Evolutionary conservation across 2,888 invertebrate genomes (phyloP).

Genomic region (Hipparchia sbordonii): DNA sequence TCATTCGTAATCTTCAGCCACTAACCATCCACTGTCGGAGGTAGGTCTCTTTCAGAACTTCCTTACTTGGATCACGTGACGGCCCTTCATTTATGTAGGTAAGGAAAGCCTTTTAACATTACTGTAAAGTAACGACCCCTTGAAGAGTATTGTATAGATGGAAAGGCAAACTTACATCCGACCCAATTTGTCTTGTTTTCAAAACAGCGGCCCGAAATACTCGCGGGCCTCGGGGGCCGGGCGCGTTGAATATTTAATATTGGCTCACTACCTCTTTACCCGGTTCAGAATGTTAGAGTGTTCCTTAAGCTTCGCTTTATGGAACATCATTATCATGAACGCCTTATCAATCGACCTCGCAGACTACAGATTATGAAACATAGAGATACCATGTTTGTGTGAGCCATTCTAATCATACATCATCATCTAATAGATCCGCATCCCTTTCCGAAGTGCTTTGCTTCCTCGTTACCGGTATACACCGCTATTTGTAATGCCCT

Average conservation of each 20-base stretch:
- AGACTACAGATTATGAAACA: too few relatives aligned
- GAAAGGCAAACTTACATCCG: not conserved
- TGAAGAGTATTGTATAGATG: not conserved
- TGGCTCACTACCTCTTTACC: not conserved
- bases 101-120: not conserved
- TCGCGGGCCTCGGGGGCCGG: not conserved
- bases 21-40: too few relatives aligned
- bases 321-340: not conserved
- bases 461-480: too few relatives aligned
- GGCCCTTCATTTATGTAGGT: too few relatives aligned
- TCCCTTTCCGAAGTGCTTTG: too few relatives aligned
- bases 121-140: not conserved
- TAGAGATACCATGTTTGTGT: too few relatives aligned
- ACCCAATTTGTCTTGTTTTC: conserved; percentile 9
- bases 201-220: not conserved
- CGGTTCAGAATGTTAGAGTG: not conserved
- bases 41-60: too few relatives aligned
- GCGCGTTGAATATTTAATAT: conserved; percentile 2
- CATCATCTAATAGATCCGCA: too few relatives aligned
- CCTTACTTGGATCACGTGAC: too few relatives aligned
- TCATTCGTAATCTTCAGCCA: too few relatives aligned
- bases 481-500: not conserved
- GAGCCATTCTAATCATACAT: too few relatives aligned
- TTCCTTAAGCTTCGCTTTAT: not conserved
- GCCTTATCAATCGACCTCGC: too few relatives aligned